A percentile compares a stretch with the other conserved stretches of the same genome.
phyloP scores from a whole-genome alignment of 2,797 vertebrate species.

The Pangasius sanitwongsei region DNA sequence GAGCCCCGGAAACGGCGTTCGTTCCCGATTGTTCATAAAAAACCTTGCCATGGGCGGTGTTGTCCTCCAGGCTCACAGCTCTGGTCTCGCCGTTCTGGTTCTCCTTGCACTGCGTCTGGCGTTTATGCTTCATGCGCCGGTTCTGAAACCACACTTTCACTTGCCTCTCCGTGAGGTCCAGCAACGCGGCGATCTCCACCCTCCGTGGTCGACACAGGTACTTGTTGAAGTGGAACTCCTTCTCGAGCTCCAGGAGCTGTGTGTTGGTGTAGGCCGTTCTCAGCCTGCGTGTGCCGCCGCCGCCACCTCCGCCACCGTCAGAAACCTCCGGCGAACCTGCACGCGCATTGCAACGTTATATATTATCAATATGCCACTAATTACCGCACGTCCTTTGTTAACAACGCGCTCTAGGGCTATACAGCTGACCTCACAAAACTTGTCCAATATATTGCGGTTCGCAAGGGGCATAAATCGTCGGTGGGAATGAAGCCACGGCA shows the following conservation, averaged over 20 bases:
- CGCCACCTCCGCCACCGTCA: conserved; percentile 69
- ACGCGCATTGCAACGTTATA: conserved; percentile 53
- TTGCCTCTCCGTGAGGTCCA: conserved; percentile 96
- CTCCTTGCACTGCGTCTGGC: conserved; percentile 94
- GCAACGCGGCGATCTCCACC: conserved; percentile 90
- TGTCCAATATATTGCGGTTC: conserved; percentile 57
- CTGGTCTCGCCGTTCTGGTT: conserved; percentile 89
- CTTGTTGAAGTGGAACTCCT: conserved; percentile 99
- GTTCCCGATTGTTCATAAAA: conserved; percentile 80
- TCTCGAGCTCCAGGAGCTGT: conserved; percentile 95
- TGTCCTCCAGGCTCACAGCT: conserved; percentile 79
- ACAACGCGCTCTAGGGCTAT: conserved; percentile 37
- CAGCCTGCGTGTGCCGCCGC: conserved; percentile 80
- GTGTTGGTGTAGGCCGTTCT: conserved; percentile 97
- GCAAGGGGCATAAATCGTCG: conserved; percentile 75
- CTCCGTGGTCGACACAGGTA: conserved; percentile 93
- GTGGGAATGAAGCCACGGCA: conserved; percentile 60
- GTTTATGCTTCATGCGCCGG: conserved; percentile 96
- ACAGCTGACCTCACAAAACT: conserved; percentile 55
- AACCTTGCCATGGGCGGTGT: conserved; percentile 83
- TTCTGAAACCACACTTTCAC: conserved; percentile 99
- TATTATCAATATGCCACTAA: conserved; percentile 58
- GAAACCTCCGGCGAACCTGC: conserved; percentile 83
- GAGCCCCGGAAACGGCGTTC: conserved; percentile 79
- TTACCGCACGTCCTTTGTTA: conserved; percentile 53